A percentile compares a stretch with the other conserved stretches of the same genome.
These are phyloP conservation scores for Bombus superbus DNA, from an alignment of 1,140 invertebrate species.

Conservation along the genomic window DNA sequence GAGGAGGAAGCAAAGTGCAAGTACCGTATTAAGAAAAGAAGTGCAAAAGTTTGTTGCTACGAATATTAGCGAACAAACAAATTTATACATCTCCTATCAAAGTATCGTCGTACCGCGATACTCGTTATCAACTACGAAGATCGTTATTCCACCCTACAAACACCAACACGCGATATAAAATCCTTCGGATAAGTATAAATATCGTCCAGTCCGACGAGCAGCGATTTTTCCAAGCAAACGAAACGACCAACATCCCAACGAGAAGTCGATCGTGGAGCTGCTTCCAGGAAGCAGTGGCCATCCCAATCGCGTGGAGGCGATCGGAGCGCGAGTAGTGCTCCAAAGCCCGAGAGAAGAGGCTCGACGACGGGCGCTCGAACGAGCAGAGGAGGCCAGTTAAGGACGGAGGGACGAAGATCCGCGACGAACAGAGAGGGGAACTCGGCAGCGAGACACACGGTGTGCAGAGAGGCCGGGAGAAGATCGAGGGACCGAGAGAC, in stretches of 20 bases:
- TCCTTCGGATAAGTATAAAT: neutral
- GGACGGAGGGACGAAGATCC: slow-evolving; percentile 42
- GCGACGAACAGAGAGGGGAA: neutral
- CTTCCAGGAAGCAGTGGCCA: slow-evolving; percentile 1
- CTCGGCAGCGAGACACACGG: neutral
- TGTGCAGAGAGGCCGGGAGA: neutral
- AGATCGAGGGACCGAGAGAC: slow-evolving; percentile 65
- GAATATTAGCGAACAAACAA: too few species aligned
- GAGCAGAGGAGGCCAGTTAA: slow-evolving; percentile 38
- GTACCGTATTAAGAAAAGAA: too few species aligned
- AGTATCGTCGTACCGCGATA: neutral
- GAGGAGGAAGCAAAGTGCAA: too few species aligned
- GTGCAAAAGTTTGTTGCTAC: too few species aligned
- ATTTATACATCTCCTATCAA: too few species aligned
- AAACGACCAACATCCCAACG: neutral
- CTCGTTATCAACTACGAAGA: neutral
- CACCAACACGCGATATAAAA: neutral
- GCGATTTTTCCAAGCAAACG: too few species aligned
- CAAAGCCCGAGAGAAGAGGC: neutral
- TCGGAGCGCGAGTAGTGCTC: slow-evolving; percentile 3
- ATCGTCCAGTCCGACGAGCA: neutral
- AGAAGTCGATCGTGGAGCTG: neutral
- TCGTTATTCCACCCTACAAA: neutral
- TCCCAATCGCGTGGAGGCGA: slow-evolving; percentile 5
- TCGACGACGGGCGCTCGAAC: neutral